Conservation (phyloP, 2,797 vertebrate species). For the Carduelis carduelis region DNA sequence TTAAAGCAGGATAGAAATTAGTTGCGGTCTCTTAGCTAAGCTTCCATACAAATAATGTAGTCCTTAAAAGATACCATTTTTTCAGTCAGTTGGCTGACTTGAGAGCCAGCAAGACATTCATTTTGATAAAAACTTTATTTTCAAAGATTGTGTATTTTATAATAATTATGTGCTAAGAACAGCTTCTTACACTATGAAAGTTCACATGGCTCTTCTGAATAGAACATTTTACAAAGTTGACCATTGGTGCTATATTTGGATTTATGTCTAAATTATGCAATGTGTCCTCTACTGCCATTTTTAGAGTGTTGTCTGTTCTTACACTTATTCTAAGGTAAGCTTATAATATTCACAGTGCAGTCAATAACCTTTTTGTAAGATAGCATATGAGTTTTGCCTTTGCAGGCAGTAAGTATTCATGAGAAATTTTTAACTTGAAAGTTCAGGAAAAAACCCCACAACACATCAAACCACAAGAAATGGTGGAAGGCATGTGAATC, state of each 20-base stretch:
- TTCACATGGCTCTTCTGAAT: neutral
- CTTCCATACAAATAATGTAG: neutral
- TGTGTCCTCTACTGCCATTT: neutral
- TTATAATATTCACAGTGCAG: neutral
- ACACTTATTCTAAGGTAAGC: neutral
- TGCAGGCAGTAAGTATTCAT: neutral
- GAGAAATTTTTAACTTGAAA: neutral
- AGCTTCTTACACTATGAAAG: neutral
- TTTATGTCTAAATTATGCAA: neutral
- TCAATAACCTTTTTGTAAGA: neutral
- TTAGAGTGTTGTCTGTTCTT: neutral
- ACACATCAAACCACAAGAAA: neutral
- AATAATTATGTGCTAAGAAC: neutral
- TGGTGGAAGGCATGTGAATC: neutral
- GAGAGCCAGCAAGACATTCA: neutral
- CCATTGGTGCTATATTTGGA: neutral
- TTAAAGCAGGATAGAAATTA: slow-evolving; percentile 9
- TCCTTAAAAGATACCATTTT: neutral
- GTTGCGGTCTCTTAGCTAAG: neutral
- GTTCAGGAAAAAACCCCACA: fast-evolving
- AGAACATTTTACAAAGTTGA: neutral
- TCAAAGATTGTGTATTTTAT: neutral
- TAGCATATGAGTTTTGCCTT: neutral
- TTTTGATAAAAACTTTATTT: neutral
- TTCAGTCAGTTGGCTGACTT: neutral